Evolutionary conservation across 64 coral and sea anemone genomes (phyloP), one percentile per base, ranked within the genome.

Genomic region (Astreopora myriophthalma): DNA sequence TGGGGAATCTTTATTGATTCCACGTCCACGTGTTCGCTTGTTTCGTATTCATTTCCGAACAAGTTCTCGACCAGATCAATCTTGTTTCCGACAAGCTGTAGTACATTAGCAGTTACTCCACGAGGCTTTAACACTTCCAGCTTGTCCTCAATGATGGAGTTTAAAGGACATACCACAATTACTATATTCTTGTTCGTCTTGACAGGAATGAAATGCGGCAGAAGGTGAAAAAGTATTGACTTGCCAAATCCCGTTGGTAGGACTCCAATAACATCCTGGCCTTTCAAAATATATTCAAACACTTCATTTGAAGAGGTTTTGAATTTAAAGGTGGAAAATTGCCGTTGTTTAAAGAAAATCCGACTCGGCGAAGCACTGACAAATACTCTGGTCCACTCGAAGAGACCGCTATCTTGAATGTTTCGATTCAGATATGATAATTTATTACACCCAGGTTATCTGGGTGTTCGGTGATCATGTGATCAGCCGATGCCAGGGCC

Each of bases 401-500:
- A 55, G 51, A 55, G 51, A 55, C 51, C 51, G 13, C 51, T 16
- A 55, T 55, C 51, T 23, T 86, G 24, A 37, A 37, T 86, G 17
- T 70, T 19, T 8, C 24, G 28, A 10, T 73, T 87, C 48, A 87
- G n/a, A 28, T 31, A 28, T 31, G 74, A 14, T 79, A 67, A 90
- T 79, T 40, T 79, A 66, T 20, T 40, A 77, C 57, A 80, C 88
- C 73, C 88, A 90, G 55, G 17, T 68, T 79, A 36, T 69, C 19
- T 79, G 76, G 34, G 76, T 84, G 67, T 71, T 73, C 80, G 35
- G 49, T 34, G 34, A 25, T 79, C 73, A 90, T 40, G 49, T 90
- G 89, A 91, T 25, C 89, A 0, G 76, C 76, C 74, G 40, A 84
- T 69, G 37, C 89, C 89, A 91, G 89, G 89, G 77, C 20, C 46